A percentile compares a stretch with the other conserved stretches of the same genome.
Conservation (phyloP, 2,113 vertebrate genomes). For the Ellobius talpinus region DNA sequence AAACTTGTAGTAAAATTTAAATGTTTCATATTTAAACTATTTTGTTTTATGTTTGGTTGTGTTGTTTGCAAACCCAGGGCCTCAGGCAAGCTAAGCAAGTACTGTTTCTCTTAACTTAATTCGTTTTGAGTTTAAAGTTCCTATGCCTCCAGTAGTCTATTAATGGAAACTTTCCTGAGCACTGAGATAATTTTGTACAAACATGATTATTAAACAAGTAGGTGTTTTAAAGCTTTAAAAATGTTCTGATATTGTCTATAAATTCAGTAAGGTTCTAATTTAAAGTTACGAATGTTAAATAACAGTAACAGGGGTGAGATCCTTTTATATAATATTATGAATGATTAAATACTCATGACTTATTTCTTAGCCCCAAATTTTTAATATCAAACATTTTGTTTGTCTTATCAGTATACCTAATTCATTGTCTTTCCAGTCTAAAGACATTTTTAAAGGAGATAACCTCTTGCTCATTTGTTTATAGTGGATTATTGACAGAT, state of each 20-base stretch:
- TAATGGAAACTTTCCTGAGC: constrained; percentile 9
- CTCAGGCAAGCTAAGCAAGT: not conserved
- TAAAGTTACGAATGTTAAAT: constrained; percentile 61
- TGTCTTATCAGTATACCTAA: constrained; percentile 43
- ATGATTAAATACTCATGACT: not conserved
- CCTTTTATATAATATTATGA: not conserved
- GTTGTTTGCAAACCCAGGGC: not conserved
- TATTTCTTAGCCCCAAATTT: constrained; percentile 5
- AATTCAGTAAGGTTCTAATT: constrained; percentile 54
- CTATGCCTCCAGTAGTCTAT: not conserved
- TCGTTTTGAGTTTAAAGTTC: constrained; percentile 42
- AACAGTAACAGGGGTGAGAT: not conserved
- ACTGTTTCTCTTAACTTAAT: constrained; percentile 26
- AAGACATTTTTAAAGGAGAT: constrained; percentile 20
- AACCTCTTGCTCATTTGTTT: constrained; percentile 54
- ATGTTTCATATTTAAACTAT: constrained; percentile 12
- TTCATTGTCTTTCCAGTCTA: constrained; percentile 43
- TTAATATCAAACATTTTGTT: constrained; percentile 46
- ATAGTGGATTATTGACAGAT: constrained; percentile 56
- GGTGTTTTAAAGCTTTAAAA: constrained; percentile 45
- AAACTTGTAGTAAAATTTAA: constrained; percentile 13
- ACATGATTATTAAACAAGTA: constrained; percentile 53
- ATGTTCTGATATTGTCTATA: constrained; percentile 52
- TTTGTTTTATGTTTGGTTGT: not conserved
- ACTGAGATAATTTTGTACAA: constrained; percentile 50